Evolutionary conservation across 1,140 invertebrate genomes (phyloP), one percentile per base, ranked within the genome.

Genomic region (Dreissena rostriformis): DNA sequence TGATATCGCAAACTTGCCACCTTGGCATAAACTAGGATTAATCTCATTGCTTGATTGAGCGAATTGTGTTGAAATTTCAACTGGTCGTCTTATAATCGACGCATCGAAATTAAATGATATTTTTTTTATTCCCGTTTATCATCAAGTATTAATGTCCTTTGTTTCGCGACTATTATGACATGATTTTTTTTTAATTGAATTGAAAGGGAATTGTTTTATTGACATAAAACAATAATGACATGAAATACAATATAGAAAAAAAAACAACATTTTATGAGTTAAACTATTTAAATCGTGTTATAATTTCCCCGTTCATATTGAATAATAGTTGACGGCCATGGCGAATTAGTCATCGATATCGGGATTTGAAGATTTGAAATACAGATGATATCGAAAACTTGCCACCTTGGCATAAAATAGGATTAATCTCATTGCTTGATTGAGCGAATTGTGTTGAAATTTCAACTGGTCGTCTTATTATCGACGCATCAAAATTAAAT

Each of bases 1-100:
- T 76, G 73, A 76, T 76, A 76, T 76, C 73, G 55, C 14, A 22
- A 4, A 19, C 39, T 76, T 76, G 55, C 73, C 73, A 76, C 73
- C 29, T 76, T 76, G 55, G 53, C 73, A n/a, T 57, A 73, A 26
- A 57, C 12, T 57, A 57, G 53, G 53, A 12, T 19, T 19, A 57
- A 57, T 57, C 53, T 57, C 53, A 12, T 14, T 57, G 53, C 53
- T 57, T 57, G 12, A 19, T 19, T 57, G 53, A 57, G 12, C 12
- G 53, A 14, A 14, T 14, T 12, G 19, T 57, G 12, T 57, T 19
- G 53, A 19, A 57, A 19, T 12, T 57, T 57, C 12, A 57, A 57
- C 53, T 19, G 19, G 19, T 57, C 12, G 12, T 57, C 19, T 19
- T 12, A 14, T 57, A 57, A 57, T 57, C 53, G 12, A 57, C 19